phyloP scores from a whole-genome alignment of 2,888 invertebrate genomes.

The Nomada ruficornis region DNA sequence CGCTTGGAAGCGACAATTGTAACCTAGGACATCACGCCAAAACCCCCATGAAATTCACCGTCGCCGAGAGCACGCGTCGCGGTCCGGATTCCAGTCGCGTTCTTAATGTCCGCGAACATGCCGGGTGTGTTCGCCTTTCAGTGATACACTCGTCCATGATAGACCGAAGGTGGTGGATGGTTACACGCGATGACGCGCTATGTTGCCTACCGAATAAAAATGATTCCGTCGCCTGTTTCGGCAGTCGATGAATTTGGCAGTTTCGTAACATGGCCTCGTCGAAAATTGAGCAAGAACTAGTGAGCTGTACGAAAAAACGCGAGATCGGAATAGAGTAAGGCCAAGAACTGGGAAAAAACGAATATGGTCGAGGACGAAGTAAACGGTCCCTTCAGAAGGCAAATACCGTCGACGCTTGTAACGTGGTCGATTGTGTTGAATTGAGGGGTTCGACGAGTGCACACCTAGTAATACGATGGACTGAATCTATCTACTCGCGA shows the following conservation, averaged over 20 bases:
- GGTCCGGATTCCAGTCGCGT: constrained; percentile 36
- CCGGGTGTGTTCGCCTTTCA: constrained; percentile 53
- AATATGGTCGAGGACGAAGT: constrained; percentile 65
- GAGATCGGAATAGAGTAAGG: constrained; percentile 54
- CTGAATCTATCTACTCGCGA: constrained; percentile 68
- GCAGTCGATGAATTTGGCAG: constrained; percentile 67
- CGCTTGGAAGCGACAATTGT: constrained; percentile 59
- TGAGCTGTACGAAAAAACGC: constrained; percentile 29
- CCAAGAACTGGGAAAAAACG: constrained; percentile 37
- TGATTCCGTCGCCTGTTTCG: constrained; percentile 47
- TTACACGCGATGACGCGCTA: constrained; percentile 20
- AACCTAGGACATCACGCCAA: constrained; percentile 65
- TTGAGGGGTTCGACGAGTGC: constrained; percentile 28
- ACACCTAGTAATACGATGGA: constrained; percentile 29
- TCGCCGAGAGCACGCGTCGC: constrained; percentile 70
- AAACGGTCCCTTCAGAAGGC: constrained; percentile 31
- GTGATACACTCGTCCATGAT: constrained; percentile 12
- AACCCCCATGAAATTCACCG: constrained; percentile 58
- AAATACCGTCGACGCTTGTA: background rate
- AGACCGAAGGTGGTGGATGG: background rate
- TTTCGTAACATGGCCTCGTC: constrained; percentile 60
- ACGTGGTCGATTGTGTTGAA: background rate
- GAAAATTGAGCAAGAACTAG: constrained; percentile 51
- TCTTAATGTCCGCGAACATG: constrained; percentile 45
- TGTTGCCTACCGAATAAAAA: constrained; percentile 30